Percentiles rank a stretch among this genome's conserved stretches.
Evolutionary conservation across 1,140 invertebrate species (phyloP).

Genomic region (Papilio glaucus): DNA sequence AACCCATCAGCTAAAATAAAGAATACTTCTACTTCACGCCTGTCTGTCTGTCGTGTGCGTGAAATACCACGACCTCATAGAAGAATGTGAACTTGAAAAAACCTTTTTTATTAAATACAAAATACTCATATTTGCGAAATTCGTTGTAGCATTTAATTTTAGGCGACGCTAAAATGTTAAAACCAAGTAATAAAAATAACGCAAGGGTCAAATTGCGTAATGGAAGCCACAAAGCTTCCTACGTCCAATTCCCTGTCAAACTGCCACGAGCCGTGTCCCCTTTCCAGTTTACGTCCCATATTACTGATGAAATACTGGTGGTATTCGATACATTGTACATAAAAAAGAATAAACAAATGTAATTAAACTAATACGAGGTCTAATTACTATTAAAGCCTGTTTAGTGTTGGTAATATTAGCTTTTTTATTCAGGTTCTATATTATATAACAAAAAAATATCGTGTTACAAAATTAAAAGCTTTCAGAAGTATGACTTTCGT

Average conservation of each 20-base stretch:
- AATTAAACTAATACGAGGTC: too few species aligned
- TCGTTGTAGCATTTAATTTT: not conserved
- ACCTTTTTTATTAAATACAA: too few species aligned
- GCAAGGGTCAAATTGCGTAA: constrained; percentile 15
- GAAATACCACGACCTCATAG: too few species aligned
- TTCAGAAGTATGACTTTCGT: not conserved
- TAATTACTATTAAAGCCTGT: too few species aligned
- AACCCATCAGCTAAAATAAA: too few species aligned
- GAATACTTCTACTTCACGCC: too few species aligned
- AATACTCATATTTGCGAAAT: too few species aligned
- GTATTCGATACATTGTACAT: not conserved
- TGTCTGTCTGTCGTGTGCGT: too few species aligned
- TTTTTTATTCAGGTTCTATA: too few species aligned
- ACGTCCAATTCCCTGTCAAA: constrained; percentile 12
- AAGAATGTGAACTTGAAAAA: too few species aligned
- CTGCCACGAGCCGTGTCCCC: not conserved
- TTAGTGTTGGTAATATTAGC: too few species aligned
- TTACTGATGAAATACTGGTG: constrained; percentile 1
- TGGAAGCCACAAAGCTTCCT: not conserved
- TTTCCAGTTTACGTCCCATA: constrained; percentile 10
- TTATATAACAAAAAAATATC: too few species aligned
- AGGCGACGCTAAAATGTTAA: not conserved
- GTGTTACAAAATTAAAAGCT: not conserved
- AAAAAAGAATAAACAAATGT: not conserved
- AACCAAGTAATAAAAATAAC: not conserved